Evolutionary conservation across 2,113 vertebrate genomes (phyloP).

Genomic region (Thymallus thymallus): DNA sequence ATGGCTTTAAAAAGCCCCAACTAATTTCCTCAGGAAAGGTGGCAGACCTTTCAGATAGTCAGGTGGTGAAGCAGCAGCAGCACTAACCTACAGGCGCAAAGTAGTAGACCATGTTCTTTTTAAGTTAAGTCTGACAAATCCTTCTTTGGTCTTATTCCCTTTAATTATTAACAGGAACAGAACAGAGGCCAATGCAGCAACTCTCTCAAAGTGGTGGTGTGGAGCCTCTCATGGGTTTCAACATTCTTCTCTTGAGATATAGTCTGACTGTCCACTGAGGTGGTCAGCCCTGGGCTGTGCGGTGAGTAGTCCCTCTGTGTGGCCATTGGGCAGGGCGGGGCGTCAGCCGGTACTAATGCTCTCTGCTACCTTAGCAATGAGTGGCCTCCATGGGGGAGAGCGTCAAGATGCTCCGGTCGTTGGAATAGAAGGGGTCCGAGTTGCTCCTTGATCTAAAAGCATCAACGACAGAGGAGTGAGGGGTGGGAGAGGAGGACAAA

Average conservation of each 20-base stretch:
- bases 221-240: neutral
- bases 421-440: conserved; percentile 88
- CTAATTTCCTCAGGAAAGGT: conserved; percentile 42
- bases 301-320: neutral
- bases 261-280: neutral
- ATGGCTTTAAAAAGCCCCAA: conserved; percentile 66
- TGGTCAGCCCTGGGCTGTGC: neutral
- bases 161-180: conserved; percentile 17
- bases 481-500: neutral
- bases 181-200: neutral
- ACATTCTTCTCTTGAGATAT: neutral
- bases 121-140: conserved; percentile 36
- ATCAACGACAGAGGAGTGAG: conserved; percentile 75
- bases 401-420: conserved; percentile 93
- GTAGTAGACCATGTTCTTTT: conserved; percentile 45
- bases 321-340: neutral
- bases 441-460: conserved; percentile 93
- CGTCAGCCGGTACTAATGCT: neutral
- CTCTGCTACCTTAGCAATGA: conserved; percentile 77
- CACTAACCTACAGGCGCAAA: conserved; percentile 62
- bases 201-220: neutral
- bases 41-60: conserved; percentile 31
- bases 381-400: conserved; percentile 89
- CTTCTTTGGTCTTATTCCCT: conserved; percentile 63
- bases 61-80: conserved; percentile 46